Percentiles rank a stretch among this genome's conserved stretches.
These are phyloP conservation scores for Umimayanthus chanpuru DNA, from an alignment of 92 coral and sea anemone genomes.

Conservation along the genomic window DNA sequence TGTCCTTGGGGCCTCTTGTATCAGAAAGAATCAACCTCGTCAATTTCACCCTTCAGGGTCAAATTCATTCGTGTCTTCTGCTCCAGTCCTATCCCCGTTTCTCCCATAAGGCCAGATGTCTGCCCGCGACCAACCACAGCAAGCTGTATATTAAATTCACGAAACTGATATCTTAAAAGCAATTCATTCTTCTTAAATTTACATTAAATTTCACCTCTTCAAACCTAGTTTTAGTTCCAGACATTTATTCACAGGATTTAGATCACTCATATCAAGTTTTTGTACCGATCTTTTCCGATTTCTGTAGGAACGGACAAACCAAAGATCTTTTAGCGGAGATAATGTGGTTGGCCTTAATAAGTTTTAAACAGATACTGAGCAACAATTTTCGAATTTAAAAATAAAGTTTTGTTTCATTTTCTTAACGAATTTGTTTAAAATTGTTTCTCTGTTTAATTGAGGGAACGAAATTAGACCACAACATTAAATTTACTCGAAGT, in stretches of 20 bases:
- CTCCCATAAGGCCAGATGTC: constrained; percentile 38
- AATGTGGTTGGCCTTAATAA: constrained; percentile 6
- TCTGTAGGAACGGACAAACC: neutral
- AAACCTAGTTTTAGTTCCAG: neutral
- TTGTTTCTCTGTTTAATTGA: constrained; percentile 5
- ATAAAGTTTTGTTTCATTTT: neutral
- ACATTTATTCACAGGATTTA: neutral
- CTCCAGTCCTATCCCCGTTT: neutral
- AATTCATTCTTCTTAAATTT: constrained; percentile 24
- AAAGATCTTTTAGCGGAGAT: neutral
- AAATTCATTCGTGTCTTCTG: constrained; percentile 2
- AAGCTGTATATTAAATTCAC: constrained; percentile 30
- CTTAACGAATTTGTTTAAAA: constrained; percentile 19
- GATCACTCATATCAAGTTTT: constrained; percentile 7
- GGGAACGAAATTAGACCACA: constrained; percentile 26
- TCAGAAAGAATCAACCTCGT: constrained; percentile 34
- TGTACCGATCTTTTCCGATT: neutral
- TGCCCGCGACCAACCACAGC: constrained; percentile 2
- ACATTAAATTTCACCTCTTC: constrained; percentile 23
- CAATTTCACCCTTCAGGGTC: constrained; percentile 4
- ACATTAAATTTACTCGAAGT: neutral
- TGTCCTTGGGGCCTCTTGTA: constrained; percentile 35
- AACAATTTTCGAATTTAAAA: constrained; percentile 20
- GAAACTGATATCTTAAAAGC: constrained; percentile 48
- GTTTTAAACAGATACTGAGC: constrained; percentile 13